A percentile compares a stretch with the other conserved stretches of the same genome.
phyloP scores from a whole-genome alignment of 2,888 invertebrate genomes.

The Drosophila nr. perissopoda region DNA sequence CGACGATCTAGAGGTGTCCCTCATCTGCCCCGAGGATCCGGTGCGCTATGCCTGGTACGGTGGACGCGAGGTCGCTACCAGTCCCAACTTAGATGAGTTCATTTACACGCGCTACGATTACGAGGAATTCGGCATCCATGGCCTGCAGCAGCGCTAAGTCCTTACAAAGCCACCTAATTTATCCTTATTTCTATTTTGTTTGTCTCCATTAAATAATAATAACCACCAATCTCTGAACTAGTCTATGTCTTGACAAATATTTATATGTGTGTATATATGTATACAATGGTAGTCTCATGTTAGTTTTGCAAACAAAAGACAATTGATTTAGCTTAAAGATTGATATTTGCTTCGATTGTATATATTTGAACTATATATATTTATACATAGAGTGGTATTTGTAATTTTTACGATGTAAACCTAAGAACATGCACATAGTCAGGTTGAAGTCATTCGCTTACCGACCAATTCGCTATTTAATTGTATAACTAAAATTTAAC shows the following conservation, averaged over 20 bases:
- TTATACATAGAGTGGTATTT: conserved; percentile 18
- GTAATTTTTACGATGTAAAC: conserved; percentile 28
- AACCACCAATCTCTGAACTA: not conserved
- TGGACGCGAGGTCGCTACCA: conserved; percentile 90
- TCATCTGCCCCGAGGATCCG: conserved; percentile 90
- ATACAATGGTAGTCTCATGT: not conserved
- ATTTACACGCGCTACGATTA: conserved; percentile 94
- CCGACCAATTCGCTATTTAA: conserved; percentile 20
- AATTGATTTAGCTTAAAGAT: not conserved
- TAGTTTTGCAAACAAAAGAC: not conserved
- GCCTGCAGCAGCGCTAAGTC: conserved; percentile 55
- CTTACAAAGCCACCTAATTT: conserved; percentile 4
- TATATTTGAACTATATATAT: conserved; percentile 47
- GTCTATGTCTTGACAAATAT: not conserved
- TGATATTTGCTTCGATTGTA: not conserved
- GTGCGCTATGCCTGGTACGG: conserved; percentile 95
- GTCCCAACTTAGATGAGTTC: conserved; percentile 89
- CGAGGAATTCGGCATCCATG: conserved; percentile 91
- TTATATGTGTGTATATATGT: not conserved
- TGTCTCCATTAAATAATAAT: not conserved
- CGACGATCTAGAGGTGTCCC: conserved; percentile 91
- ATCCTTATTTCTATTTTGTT: not conserved
- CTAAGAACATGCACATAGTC: conserved; percentile 45
- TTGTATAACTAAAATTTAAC: conserved; percentile 65
- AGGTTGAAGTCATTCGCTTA: conserved; percentile 12